These are phyloP conservation scores for Notolabrus celidotus DNA, from an alignment of 2,797 vertebrate genomes.

Conservation along the genomic window DNA sequence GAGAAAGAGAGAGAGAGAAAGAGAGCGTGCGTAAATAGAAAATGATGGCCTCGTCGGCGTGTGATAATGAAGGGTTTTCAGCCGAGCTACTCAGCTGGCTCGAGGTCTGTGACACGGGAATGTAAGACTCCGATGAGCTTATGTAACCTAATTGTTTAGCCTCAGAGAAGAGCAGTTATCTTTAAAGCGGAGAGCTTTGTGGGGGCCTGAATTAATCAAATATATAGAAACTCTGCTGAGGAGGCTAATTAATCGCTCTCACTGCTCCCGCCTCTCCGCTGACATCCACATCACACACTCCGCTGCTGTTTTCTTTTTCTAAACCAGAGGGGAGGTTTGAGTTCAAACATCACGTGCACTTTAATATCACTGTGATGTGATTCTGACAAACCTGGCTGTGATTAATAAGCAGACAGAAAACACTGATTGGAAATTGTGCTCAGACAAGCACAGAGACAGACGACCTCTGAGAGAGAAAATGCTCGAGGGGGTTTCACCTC, in stretches of 20 bases:
- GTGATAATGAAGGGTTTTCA: slow-evolving; percentile 71
- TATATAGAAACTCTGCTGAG: slow-evolving; percentile 61
- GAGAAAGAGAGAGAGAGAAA: not conserved
- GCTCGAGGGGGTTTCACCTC: too few species aligned
- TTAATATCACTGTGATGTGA: not conserved
- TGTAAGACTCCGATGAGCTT: slow-evolving; percentile 70
- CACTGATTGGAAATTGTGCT: too few species aligned
- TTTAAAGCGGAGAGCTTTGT: slow-evolving; percentile 49
- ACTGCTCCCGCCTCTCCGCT: not conserved
- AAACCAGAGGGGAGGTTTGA: slow-evolving; percentile 1
- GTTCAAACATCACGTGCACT: slow-evolving; percentile 27
- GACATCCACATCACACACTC: slow-evolving; percentile 2
- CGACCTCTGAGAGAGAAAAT: too few species aligned
- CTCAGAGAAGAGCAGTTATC: slow-evolving; percentile 67
- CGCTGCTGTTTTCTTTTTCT: slow-evolving; percentile 14
- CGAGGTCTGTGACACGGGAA: slow-evolving; percentile 69
- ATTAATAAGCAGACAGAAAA: too few species aligned
- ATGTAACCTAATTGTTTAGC: slow-evolving; percentile 75
- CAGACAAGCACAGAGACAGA: too few species aligned
- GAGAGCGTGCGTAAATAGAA: slow-evolving; percentile 45
- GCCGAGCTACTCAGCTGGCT: slow-evolving; percentile 66
- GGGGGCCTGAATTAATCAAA: slow-evolving; percentile 65
- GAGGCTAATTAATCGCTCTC: slow-evolving; percentile 63
- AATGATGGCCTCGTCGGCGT: slow-evolving; percentile 53
- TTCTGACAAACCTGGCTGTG: too few species aligned